Conservation (phyloP, 2,888 invertebrate genomes). For the Schrankia costaestrigalis region DNA sequence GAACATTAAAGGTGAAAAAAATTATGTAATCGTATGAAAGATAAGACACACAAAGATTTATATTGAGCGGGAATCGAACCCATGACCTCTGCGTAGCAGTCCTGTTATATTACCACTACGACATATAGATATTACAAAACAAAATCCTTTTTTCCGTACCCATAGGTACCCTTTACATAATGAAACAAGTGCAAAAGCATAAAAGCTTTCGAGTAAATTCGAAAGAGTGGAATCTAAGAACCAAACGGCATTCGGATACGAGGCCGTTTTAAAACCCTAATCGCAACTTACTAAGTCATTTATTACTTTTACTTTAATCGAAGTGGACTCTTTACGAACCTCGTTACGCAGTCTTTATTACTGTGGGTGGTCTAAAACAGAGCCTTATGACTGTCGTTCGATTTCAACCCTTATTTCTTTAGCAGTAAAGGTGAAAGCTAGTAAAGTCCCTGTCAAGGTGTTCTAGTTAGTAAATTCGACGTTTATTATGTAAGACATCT, state of each 20-base stretch:
- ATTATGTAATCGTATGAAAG: too few species aligned
- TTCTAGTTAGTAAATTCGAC: conserved; percentile 32
- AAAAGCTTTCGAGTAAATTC: too few species aligned
- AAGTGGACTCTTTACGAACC: conserved; percentile 41
- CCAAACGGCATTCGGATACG: conserved; percentile 23
- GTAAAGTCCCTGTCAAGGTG: conserved; percentile 10
- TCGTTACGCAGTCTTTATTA: conserved; percentile 46
- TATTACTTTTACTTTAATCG: conserved; percentile 50
- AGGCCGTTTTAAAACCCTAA: conserved; percentile 34
- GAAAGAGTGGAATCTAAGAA: conserved; percentile 10
- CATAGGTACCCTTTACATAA: too few species aligned
- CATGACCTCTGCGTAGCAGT: too few species aligned
- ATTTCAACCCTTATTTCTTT: conserved; percentile 18
- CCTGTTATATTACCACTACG: too few species aligned
- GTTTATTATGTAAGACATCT: conserved; percentile 41
- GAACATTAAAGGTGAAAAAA: too few species aligned
- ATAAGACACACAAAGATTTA: too few species aligned
- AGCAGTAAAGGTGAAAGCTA: conserved; percentile 15
- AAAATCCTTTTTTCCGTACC: too few species aligned
- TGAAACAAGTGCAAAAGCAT: too few species aligned
- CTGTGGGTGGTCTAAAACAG: conserved; percentile 40
- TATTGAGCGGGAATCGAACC: too few species aligned
- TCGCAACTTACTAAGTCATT: conserved; percentile 41
- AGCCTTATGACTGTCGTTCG: conserved; percentile 6
- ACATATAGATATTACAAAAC: too few species aligned